These are phyloP conservation scores for Halichoerus grypus DNA, from an alignment of 2,113 vertebrate species.

Conservation along the genomic window DNA sequence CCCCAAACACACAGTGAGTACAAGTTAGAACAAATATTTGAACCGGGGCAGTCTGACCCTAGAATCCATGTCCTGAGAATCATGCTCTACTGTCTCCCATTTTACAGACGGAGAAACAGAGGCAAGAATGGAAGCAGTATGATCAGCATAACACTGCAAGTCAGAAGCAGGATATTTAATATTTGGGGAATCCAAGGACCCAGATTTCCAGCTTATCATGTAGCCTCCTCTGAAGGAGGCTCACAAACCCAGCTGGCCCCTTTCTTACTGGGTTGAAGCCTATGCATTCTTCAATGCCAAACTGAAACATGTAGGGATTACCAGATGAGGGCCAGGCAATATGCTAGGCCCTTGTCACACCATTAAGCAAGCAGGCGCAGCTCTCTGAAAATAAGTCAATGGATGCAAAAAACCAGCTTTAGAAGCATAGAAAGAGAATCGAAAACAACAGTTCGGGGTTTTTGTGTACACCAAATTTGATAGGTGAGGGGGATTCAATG, in stretches of 20 bases:
- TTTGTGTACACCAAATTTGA: background rate
- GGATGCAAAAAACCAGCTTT: background rate
- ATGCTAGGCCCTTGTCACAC: background rate
- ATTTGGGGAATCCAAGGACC: background rate
- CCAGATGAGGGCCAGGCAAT: background rate
- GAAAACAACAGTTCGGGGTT: background rate
- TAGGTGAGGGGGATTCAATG: background rate
- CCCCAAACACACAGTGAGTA: background rate
- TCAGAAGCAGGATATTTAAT: background rate
- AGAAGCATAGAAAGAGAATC: background rate
- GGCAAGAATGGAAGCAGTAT: background rate
- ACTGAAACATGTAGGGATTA: background rate
- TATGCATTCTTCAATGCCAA: background rate
- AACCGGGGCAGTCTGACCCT: background rate
- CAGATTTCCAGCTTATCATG: background rate
- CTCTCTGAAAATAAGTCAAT: background rate
- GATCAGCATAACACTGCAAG: background rate
- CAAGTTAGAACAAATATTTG: background rate
- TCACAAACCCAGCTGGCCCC: background rate
- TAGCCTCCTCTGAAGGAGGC: background rate
- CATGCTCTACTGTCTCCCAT: background rate
- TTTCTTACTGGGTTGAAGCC: background rate
- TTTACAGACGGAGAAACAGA: background rate
- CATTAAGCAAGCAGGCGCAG: background rate
- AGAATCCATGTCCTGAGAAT: background rate